phyloP scores from a whole-genome alignment of 2,797 vertebrate species.

The Kryptopterus vitreolus region DNA sequence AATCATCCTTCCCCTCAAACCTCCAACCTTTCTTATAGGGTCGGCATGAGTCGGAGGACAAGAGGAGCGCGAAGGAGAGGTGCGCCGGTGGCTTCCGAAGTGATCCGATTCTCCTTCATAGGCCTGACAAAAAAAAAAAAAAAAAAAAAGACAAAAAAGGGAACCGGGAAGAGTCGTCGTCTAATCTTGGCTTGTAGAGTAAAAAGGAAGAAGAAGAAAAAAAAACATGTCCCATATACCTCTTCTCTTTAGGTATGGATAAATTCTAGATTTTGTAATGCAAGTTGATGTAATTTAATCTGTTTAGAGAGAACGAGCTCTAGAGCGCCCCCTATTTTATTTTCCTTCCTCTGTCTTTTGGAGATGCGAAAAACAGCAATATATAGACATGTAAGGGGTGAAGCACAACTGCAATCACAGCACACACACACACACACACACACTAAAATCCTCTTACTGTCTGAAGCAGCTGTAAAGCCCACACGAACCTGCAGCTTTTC shows the following conservation, averaged over 20 bases:
- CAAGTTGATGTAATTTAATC: neutral
- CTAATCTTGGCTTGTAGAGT: constrained; percentile 6
- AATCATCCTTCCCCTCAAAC: neutral
- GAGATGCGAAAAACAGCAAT: constrained; percentile 51
- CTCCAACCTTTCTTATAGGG: constrained; percentile 55
- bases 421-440: no score
- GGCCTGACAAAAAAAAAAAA: neutral
- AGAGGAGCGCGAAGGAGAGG: constrained; percentile 20
- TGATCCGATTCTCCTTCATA: neutral
- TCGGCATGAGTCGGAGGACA: constrained; percentile 58
- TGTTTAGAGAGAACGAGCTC: constrained; percentile 10
- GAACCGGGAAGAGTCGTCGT: constrained; percentile 8
- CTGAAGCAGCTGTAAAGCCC: constrained; percentile 28
- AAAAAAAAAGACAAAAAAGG: no score
- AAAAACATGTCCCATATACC: neutral
- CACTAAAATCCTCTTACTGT: constrained; percentile 53
- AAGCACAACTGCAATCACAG: constrained; percentile 10
- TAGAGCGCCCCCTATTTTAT: constrained; percentile 9
- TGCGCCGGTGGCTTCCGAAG: neutral
- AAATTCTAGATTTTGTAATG: neutral
- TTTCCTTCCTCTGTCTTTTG: constrained; percentile 6
- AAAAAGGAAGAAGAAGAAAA: no score
- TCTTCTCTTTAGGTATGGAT: neutral
- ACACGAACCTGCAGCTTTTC: neutral
- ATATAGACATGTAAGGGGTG: constrained; percentile 11